Conservation (phyloP, 1,140 invertebrate species). For the Amphibalanus amphitrite region DNA sequence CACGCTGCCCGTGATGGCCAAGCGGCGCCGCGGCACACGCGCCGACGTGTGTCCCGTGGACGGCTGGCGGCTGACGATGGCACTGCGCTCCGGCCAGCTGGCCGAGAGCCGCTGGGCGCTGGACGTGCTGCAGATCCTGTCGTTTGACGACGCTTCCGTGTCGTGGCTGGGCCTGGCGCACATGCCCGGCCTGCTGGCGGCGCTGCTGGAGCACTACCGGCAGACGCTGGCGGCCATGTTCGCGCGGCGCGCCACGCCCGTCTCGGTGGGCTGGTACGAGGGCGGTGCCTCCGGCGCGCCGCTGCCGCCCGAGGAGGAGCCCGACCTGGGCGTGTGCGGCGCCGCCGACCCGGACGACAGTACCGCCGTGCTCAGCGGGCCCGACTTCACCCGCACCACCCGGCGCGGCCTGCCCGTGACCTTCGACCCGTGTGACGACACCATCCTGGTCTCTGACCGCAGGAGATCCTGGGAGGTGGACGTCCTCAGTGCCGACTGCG, state of each 20-base stretch:
- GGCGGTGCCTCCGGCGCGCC: conserved; percentile 3
- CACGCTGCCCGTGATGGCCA: conserved; percentile 62
- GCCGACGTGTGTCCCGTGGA: conserved; percentile 77
- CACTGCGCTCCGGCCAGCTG: conserved; percentile 80
- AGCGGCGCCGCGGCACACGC: conserved; percentile 60
- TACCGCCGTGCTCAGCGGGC: neutral
- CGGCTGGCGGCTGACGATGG: conserved; percentile 95
- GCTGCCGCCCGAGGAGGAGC: too few species aligned
- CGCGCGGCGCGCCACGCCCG: conserved; percentile 13
- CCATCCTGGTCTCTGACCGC: neutral
- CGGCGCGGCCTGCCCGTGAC: neutral
- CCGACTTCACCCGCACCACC: neutral
- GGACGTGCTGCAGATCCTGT: conserved; percentile 75
- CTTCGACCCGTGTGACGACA: neutral
- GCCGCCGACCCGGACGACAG: neutral
- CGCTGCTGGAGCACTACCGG: conserved; percentile 80
- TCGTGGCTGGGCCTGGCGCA: conserved; percentile 80
- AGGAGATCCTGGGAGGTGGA: neutral
- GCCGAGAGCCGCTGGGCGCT: conserved; percentile 94
- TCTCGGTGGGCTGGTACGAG: conserved; percentile 7
- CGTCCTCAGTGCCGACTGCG: neutral
- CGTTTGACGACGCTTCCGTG: conserved; percentile 79
- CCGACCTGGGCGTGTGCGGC: neutral
- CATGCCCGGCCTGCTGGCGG: conserved; percentile 77
- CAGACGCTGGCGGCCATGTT: conserved; percentile 24